Percentiles rank a stretch among this genome's conserved stretches.
These are phyloP conservation scores for Leuciscus idus DNA, from an alignment of 2,113 vertebrate genomes.

Conservation along the genomic window DNA sequence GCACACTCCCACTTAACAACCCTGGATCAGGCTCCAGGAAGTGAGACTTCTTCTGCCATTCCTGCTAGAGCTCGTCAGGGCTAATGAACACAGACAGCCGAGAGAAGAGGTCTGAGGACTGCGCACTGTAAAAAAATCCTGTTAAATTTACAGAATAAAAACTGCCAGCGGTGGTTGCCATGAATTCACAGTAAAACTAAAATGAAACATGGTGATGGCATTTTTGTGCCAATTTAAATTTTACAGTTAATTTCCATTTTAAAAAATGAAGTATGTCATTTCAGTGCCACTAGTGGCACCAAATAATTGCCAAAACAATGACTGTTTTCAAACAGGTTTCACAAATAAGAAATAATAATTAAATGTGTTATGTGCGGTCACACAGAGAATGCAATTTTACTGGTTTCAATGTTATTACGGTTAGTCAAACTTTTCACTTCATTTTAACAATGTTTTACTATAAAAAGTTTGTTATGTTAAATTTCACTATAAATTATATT, in stretches of 20 bases:
- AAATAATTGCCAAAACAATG: not conserved
- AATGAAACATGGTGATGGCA: not conserved
- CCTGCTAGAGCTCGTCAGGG: constrained; percentile 26
- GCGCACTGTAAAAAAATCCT: constrained; percentile 15
- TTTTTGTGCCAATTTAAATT: constrained; percentile 1
- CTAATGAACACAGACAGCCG: constrained; percentile 50
- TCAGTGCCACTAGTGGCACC: not conserved
- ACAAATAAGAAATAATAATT: not conserved
- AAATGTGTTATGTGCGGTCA: not conserved
- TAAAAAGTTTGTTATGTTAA: not conserved
- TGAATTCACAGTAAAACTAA: not conserved
- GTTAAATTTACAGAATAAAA: constrained; percentile 6
- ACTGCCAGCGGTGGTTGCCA: not conserved
- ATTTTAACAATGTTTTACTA: not conserved
- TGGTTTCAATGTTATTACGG: not conserved
- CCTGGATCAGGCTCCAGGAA: constrained; percentile 42
- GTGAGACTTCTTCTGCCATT: constrained; percentile 25
- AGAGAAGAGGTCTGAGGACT: constrained; percentile 25
- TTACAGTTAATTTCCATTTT: not conserved
- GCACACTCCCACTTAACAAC: constrained; percentile 42
- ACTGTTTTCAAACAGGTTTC: not conserved
- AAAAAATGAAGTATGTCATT: not conserved
- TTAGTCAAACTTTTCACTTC: not conserved
- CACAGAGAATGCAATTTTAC: not conserved
- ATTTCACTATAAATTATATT: not conserved